Percentiles rank a stretch among this genome's conserved stretches.
Conservation (phyloP, 1,140 invertebrate genomes). For the Pseudomyrmex flavicornis region DNA sequence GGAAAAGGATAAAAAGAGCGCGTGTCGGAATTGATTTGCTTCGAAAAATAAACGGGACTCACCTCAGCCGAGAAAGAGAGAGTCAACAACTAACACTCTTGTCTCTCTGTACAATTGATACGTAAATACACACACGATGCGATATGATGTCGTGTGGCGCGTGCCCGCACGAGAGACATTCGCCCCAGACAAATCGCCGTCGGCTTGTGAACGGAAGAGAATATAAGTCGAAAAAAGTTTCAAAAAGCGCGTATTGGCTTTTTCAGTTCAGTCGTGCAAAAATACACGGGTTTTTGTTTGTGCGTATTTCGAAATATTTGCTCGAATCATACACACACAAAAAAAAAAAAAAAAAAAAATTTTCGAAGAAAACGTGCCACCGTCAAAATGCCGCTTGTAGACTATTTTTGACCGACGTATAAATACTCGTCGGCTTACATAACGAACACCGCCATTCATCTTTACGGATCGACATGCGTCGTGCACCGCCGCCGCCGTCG, state of each 20-base stretch:
- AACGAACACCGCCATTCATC: slow-evolving; percentile 69
- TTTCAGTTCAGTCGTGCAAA: background rate
- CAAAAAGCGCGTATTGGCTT: background rate
- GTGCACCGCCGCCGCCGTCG: background rate
- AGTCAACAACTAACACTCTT: background rate
- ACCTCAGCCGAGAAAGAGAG: background rate
- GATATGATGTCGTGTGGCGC: background rate
- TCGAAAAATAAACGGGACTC: background rate
- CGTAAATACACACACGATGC: no score
- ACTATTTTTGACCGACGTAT: slow-evolving; percentile 69
- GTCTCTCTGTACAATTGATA: background rate
- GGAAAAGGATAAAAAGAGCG: background rate
- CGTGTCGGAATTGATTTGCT: background rate
- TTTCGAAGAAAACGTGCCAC: slow-evolving; percentile 5
- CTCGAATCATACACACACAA: background rate
- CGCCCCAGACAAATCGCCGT: background rate
- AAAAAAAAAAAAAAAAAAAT: background rate
- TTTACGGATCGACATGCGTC: slow-evolving; percentile 38
- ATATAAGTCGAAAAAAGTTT: background rate
- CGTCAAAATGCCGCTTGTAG: slow-evolving; percentile 35
- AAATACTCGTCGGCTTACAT: slow-evolving; percentile 66
- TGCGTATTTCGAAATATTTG: background rate
- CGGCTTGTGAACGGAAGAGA: background rate
- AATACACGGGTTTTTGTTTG: background rate
- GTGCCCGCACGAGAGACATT: background rate